These are phyloP conservation scores for Ecliptopera silaceata DNA, from an alignment of 2,888 invertebrate species.

Conservation along the genomic window DNA sequence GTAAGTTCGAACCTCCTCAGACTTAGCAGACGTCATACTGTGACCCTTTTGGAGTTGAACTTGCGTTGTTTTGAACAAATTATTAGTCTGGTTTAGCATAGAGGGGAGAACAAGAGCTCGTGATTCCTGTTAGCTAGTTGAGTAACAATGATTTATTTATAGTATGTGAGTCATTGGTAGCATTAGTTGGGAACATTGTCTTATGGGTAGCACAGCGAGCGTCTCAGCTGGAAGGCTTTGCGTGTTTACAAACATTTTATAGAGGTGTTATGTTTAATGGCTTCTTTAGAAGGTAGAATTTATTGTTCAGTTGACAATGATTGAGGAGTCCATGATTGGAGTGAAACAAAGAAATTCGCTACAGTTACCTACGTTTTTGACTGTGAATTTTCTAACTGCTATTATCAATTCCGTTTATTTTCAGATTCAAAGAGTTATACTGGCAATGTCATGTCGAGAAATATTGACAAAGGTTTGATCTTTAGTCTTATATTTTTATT, in stretches of 20 bases:
- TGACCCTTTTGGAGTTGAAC: slow-evolving; percentile 65
- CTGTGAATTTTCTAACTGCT: background rate
- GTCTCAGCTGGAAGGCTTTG: slow-evolving; percentile 75
- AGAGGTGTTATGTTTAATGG: slow-evolving; percentile 77
- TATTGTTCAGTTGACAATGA: slow-evolving; percentile 67
- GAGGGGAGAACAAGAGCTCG: slow-evolving; percentile 68
- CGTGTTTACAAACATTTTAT: slow-evolving; percentile 82
- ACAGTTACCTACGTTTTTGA: slow-evolving; percentile 27
- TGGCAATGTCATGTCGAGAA: no score
- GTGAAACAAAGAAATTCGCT: slow-evolving; percentile 36
- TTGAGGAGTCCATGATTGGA: slow-evolving; percentile 49
- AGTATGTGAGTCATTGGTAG: slow-evolving; percentile 75
- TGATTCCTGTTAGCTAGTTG: slow-evolving; percentile 74
- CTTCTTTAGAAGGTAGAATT: slow-evolving; percentile 73
- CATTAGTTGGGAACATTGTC: slow-evolving; percentile 71
- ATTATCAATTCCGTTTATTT: background rate
- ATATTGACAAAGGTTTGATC: no score
- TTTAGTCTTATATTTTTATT: no score
- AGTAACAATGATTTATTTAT: slow-evolving; percentile 77
- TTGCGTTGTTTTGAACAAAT: slow-evolving; percentile 77
- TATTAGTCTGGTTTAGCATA: slow-evolving; percentile 81
- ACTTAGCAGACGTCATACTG: slow-evolving; percentile 64
- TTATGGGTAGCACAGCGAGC: slow-evolving; percentile 53
- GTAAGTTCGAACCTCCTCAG: slow-evolving; percentile 51
- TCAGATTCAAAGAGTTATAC: no score